Conservation (phyloP, 30 jellyfish, hydroid and myxozoan genomes). For the Pseudorhiza aurosa region DNA sequence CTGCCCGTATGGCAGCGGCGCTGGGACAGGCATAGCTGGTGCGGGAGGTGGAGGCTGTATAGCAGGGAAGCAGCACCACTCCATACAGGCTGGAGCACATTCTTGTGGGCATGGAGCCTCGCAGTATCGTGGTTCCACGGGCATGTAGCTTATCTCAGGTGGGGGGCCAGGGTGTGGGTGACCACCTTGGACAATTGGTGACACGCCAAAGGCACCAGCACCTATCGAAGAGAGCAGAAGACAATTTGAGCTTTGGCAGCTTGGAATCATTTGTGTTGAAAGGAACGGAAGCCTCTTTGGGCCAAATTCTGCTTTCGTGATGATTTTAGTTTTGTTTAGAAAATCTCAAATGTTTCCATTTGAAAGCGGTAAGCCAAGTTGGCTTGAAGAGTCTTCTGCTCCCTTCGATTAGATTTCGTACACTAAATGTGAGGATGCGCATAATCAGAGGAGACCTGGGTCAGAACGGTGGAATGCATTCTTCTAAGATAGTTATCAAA, state of each 20-base stretch:
- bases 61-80: slow-evolving; percentile 93
- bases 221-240: slow-evolving; percentile 92
- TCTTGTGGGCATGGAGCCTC: slow-evolving; percentile 91
- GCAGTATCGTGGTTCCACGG: slow-evolving; percentile 90
- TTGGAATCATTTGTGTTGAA: slow-evolving; percentile 8
- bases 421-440: no score
- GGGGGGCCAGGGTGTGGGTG: slow-evolving; percentile 99
- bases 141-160: slow-evolving; percentile 59
- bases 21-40: slow-evolving; percentile 84
- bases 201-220: slow-evolving; percentile 52
- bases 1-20: slow-evolving; percentile 71
- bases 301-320: slow-evolving; percentile 54
- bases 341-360: neutral
- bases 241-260: slow-evolving; percentile 36
- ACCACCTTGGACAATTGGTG: slow-evolving; percentile 97
- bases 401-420: no score
- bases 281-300: slow-evolving; percentile 86
- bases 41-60: slow-evolving; percentile 89
- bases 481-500: no score
- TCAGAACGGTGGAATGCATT: no score
- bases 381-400: slow-evolving; percentile 79
- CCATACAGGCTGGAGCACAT: slow-evolving; percentile 99
- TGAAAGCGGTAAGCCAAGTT: slow-evolving; percentile 37
- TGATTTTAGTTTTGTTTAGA: neutral
- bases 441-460: neutral